Conservation (phyloP, 2,797 vertebrate species). For the Nasua narica region DNA sequence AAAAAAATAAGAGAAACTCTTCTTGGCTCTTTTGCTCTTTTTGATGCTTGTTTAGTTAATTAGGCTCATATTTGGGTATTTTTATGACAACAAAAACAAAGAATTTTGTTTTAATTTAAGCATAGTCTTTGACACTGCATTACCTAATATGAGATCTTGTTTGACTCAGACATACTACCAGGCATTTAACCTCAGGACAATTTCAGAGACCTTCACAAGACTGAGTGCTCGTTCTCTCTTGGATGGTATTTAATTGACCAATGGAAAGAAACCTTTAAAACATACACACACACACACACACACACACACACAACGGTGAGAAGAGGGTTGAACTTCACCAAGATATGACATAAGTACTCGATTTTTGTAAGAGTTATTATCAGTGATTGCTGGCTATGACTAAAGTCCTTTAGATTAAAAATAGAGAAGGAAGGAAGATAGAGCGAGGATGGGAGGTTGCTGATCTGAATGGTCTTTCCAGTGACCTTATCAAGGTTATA, state of each 20-base stretch:
- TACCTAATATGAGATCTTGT: constrained; percentile 57
- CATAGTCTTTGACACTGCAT: constrained; percentile 63
- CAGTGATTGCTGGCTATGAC: constrained; percentile 54
- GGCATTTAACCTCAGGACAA: constrained; percentile 74
- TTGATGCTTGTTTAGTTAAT: constrained; percentile 62
- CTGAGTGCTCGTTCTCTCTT: constrained; percentile 65
- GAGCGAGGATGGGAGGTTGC: background rate
- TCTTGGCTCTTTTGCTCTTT: background rate
- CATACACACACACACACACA: background rate
- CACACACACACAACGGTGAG: constrained; percentile 16
- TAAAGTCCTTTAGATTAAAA: constrained; percentile 46
- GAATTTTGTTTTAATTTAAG: constrained; percentile 61
- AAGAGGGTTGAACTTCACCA: constrained; percentile 66
- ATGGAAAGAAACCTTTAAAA: constrained; percentile 63
- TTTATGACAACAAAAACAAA: constrained; percentile 68
- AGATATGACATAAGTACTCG: constrained; percentile 66
- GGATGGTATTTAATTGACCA: constrained; percentile 64
- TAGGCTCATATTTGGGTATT: constrained; percentile 59
- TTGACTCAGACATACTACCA: constrained; percentile 65
- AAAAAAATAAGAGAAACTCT: background rate
- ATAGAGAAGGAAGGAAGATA: background rate
- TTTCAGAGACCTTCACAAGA: constrained; percentile 74
- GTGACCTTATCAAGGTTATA: constrained; percentile 7
- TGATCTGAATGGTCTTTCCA: constrained; percentile 38
- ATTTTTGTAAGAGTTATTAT: constrained; percentile 48